phyloP scores from a whole-genome alignment of 2,113 vertebrate species.

The Oryzias curvinotus region DNA sequence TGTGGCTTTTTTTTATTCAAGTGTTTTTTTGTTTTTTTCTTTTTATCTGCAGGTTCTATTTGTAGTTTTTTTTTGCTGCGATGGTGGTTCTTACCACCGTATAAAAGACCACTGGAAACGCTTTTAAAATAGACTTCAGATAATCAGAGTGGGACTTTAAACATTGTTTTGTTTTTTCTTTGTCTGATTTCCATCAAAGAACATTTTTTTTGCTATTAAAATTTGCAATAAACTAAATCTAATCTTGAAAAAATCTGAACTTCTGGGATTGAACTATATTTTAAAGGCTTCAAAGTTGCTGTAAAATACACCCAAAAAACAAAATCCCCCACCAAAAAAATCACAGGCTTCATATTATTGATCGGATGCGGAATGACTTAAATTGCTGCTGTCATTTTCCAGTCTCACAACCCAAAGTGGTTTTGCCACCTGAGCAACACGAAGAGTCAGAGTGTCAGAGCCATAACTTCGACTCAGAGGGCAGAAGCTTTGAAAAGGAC shows the following conservation, averaged over 20 bases:
- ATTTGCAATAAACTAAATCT: no score
- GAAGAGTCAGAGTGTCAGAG: conserved; percentile 1
- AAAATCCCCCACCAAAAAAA: neutral
- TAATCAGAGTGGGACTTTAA: no score
- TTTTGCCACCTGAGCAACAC: neutral
- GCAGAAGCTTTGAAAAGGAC: neutral
- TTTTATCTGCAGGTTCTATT: no score
- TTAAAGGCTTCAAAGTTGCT: neutral
- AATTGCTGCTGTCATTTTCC: conserved; percentile 4
- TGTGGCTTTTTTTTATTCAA: no score
- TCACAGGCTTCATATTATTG: neutral
- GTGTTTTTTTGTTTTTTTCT: no score
- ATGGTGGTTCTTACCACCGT: no score
- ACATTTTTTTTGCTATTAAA: no score
- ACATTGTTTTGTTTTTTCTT: neutral
- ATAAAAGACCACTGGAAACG: no score
- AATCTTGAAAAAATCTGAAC: neutral
- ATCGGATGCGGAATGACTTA: neutral
- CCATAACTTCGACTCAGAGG: neutral
- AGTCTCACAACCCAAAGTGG: neutral
- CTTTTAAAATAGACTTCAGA: no score
- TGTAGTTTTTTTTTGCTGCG: no score
- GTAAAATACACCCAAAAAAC: neutral
- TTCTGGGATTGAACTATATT: neutral
- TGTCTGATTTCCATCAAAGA: neutral